Percentiles rank a stretch among this genome's conserved stretches.
phyloP scores from a whole-genome alignment of 2,797 vertebrate genomes.

The Anniella stebbinsi region DNA sequence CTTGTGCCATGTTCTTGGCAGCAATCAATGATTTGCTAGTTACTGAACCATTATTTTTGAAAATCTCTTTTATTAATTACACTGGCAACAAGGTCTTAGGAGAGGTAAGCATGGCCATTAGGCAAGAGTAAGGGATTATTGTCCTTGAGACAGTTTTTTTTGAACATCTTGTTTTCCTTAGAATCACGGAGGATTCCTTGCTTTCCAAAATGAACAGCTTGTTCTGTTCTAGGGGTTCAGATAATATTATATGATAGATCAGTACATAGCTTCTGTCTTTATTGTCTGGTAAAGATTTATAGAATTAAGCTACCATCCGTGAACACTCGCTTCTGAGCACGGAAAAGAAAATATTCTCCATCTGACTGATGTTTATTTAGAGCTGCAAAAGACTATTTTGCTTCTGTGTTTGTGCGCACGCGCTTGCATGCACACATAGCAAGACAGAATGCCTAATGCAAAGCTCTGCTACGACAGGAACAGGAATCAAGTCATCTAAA shows the following conservation, averaged over 20 bases:
- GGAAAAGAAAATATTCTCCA: not conserved
- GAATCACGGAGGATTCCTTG: constrained; percentile 5
- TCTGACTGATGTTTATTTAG: not conserved
- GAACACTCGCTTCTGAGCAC: not conserved
- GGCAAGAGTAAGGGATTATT: not conserved
- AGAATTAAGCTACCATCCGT: constrained; percentile 14
- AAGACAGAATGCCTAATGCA: constrained; percentile 1
- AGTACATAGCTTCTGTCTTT: constrained; percentile 10
- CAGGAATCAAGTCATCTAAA: constrained; percentile 18
- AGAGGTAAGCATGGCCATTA: not conserved
- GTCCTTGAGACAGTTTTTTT: not conserved
- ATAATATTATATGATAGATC: not conserved
- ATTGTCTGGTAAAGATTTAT: constrained; percentile 21
- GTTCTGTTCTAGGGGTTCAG: constrained; percentile 12
- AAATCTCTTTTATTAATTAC: not conserved
- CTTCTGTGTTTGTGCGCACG: not conserved
- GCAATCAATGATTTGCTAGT: not conserved
- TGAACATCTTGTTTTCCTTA: not conserved
- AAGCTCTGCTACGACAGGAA: not conserved
- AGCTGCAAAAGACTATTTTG: not conserved
- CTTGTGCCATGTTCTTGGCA: not conserved
- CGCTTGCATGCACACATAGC: not conserved
- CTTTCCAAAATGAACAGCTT: not conserved
- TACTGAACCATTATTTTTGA: not conserved
- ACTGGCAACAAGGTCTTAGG: not conserved